Evolutionary conservation across 1,140 invertebrate genomes (phyloP).

Genomic region (Brachionus manjavacas): DNA sequence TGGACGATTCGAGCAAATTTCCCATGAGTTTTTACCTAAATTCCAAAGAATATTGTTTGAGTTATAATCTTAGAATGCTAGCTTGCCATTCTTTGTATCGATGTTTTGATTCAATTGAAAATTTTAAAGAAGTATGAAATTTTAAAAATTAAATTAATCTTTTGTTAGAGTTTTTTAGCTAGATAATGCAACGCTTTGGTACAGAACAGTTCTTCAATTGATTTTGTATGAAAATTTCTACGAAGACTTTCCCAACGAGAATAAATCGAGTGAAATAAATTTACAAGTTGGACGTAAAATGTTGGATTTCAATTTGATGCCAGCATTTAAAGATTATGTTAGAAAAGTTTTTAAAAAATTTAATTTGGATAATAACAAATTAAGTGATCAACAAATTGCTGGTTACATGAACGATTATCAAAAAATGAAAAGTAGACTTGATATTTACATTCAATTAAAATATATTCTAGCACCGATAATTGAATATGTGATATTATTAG

Average conservation of each 20-base stretch:
- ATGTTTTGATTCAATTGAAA: conserved; percentile 58
- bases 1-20: conserved; percentile 57
- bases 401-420: background rate
- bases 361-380: background rate
- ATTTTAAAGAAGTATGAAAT: conserved; percentile 18
- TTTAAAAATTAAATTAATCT: background rate
- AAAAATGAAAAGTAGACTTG: background rate
- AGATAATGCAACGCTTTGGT: conserved; percentile 25
- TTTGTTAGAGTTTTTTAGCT: background rate
- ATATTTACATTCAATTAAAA: conserved; percentile 40
- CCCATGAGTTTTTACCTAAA: conserved; percentile 66
- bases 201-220: conserved; percentile 16
- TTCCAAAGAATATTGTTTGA: conserved; percentile 61
- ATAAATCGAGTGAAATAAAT: background rate
- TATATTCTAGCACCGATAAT: conserved; percentile 27
- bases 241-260: background rate
- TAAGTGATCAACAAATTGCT: background rate
- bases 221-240: conserved; percentile 26
- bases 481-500: conserved; percentile 30
- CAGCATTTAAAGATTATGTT: conserved; percentile 27
- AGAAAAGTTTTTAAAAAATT: conserved; percentile 29
- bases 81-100: conserved; percentile 71
- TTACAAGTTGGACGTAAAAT: conserved; percentile 26
- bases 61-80: conserved; percentile 74
- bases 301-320: conserved; percentile 2